A percentile compares a stretch with the other conserved stretches of the same genome.
phyloP scores from a whole-genome alignment of 1,140 invertebrate genomes.

The Mylabris phalerata region DNA sequence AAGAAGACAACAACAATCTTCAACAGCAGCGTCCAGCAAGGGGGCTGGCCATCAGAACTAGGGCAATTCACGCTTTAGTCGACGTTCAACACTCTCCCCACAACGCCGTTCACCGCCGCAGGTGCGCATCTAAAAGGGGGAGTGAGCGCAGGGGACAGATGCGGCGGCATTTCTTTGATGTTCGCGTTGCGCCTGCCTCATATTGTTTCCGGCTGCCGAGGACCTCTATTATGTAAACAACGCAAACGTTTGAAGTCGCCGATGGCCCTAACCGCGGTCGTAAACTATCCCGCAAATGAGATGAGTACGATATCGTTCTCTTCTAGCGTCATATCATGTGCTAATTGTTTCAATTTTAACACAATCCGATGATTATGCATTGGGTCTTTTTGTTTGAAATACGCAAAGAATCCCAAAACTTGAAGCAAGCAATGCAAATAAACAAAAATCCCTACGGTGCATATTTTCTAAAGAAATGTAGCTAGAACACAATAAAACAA shows the following conservation, averaged over 20 bases:
- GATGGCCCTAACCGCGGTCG: constrained; percentile 32
- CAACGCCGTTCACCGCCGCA: constrained; percentile 12
- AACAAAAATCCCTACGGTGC: too few species aligned
- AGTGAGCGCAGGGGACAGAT: constrained; percentile 20
- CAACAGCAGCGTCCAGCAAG: not conserved
- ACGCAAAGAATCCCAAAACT: too few species aligned
- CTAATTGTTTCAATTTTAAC: too few species aligned
- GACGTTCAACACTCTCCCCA: too few species aligned
- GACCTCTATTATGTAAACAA: constrained; percentile 45
- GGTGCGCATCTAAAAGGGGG: constrained; percentile 2
- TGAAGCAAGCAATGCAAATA: too few species aligned
- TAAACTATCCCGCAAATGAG: constrained; percentile 42
- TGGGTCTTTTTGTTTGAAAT: too few species aligned
- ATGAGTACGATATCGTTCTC: constrained; percentile 8
- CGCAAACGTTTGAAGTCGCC: constrained; percentile 41
- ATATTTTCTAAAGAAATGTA: too few species aligned
- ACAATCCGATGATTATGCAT: too few species aligned
- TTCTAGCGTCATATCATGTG: not conserved
- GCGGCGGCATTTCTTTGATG: constrained; percentile 33
- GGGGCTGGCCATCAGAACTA: constrained; percentile 24
- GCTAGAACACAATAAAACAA: too few species aligned
- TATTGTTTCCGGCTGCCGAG: constrained; percentile 44
- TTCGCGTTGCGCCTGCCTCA: constrained; percentile 38
- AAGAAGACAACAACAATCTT: not conserved
- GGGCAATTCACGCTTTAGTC: constrained; percentile 30